Evolutionary conservation across 2,113 vertebrate species (phyloP).

Genomic region (Caloenas nicobarica): DNA sequence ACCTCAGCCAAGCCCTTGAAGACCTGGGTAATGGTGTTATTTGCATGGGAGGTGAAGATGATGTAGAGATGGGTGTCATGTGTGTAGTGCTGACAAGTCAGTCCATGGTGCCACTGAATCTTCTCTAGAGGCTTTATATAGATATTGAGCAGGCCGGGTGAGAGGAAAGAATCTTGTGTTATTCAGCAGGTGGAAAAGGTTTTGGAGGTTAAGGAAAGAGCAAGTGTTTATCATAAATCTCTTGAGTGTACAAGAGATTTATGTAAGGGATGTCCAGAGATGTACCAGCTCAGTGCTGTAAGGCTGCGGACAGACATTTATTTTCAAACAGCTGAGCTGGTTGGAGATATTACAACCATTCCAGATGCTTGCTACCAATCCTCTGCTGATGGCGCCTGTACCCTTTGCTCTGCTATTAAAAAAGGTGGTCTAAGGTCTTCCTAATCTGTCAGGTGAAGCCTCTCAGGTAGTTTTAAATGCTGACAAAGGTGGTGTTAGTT

Average conservation of each 20-base stretch:
- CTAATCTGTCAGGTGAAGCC: not conserved
- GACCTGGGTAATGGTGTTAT: constrained; percentile 30
- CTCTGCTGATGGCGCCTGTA: not conserved
- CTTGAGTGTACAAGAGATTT: constrained; percentile 22
- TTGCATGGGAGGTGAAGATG: constrained; percentile 59
- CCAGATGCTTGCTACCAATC: constrained; percentile 13
- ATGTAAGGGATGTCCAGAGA: constrained; percentile 42
- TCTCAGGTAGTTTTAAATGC: not conserved
- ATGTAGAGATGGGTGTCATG: constrained; percentile 44
- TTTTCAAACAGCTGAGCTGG: constrained; percentile 43
- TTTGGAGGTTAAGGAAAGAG: constrained; percentile 58
- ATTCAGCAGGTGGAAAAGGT: constrained; percentile 61
- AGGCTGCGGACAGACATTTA: not conserved
- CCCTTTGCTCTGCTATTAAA: not conserved
- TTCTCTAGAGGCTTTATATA: constrained; percentile 59
- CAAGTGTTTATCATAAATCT: constrained; percentile 68
- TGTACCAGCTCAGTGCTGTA: constrained; percentile 24
- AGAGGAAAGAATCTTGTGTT: constrained; percentile 46
- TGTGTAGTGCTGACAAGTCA: constrained; percentile 54
- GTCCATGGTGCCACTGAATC: constrained; percentile 24
- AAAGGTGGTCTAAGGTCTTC: not conserved
- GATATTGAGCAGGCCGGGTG: constrained; percentile 12
- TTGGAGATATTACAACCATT: not conserved
- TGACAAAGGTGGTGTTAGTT: not conserved
- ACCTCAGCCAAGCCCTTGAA: constrained; percentile 36